A percentile compares a stretch with the other conserved stretches of the same genome.
phyloP scores from a whole-genome alignment of 2,888 invertebrate species.

The Drosophila algonquin region DNA sequence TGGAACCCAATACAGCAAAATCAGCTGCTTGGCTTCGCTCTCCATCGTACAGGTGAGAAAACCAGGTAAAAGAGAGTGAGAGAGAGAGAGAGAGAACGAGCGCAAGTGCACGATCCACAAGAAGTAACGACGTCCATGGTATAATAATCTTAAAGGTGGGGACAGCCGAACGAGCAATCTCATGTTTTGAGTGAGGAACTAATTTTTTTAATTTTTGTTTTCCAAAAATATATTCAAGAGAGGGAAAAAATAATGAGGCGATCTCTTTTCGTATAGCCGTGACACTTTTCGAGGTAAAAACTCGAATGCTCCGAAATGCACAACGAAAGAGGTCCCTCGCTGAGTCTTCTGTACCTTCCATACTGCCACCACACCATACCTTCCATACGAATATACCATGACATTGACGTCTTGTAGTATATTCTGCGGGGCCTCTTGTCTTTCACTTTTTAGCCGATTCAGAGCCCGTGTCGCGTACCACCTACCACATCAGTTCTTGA shows the following conservation, averaged over 20 bases:
- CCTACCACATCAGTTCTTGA: conserved; percentile 67
- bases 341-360: background rate
- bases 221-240: no score
- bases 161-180: background rate
- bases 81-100: conserved; percentile 2
- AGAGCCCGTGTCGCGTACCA: conserved; percentile 6
- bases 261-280: no score
- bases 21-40: conserved; percentile 51
- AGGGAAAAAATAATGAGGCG: background rate
- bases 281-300: no score
- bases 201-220: no score
- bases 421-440: conserved; percentile 20
- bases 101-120: conserved; percentile 53
- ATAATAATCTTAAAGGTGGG: background rate
- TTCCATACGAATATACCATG: background rate
- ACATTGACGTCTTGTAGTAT: conserved; percentile 26
- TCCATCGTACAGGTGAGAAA: conserved; percentile 40
- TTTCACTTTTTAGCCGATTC: conserved; percentile 52
- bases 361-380: background rate
- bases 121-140: conserved; percentile 5
- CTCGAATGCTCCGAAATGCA: no score
- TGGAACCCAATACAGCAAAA: conserved; percentile 40
- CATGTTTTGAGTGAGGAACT: background rate
- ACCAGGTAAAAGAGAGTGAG: background rate
- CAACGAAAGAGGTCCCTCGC: background rate